phyloP scores from a whole-genome alignment of 2,888 invertebrate species.

The Drosophila atripex region DNA sequence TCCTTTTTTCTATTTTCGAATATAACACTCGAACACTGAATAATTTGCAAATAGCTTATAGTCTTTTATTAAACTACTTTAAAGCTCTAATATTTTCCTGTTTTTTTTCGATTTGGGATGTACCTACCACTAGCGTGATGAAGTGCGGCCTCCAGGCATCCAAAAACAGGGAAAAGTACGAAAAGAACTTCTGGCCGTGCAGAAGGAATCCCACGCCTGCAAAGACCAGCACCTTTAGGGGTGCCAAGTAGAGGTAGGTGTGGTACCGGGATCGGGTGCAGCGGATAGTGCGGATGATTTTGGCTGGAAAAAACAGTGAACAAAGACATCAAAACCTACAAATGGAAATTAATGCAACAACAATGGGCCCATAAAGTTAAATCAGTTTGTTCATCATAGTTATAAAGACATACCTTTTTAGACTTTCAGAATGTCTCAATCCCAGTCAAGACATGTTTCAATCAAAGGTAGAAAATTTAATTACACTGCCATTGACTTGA shows the following conservation, averaged over 20 bases:
- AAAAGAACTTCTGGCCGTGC: slow-evolving; percentile 72
- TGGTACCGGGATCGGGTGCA: slow-evolving; percentile 89
- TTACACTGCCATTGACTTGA: too few species aligned
- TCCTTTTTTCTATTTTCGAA: too few species aligned
- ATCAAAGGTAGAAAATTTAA: too few species aligned
- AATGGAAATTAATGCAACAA: neutral
- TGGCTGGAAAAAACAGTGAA: slow-evolving; percentile 52
- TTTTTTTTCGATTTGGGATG: neutral
- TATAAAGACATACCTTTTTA: neutral
- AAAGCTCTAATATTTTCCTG: neutral
- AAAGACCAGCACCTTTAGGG: slow-evolving; percentile 92
- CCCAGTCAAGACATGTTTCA: too few species aligned
- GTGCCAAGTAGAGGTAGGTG: slow-evolving; percentile 89
- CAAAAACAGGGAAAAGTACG: slow-evolving; percentile 84
- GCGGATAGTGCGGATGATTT: slow-evolving; percentile 82
- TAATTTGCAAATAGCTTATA: too few species aligned
- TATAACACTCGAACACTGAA: too few species aligned
- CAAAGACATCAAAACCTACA: neutral
- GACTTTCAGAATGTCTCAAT: neutral
- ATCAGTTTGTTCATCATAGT: too few species aligned
- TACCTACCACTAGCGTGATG: slow-evolving; percentile 85
- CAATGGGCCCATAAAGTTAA: too few species aligned
- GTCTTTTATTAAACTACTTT: too few species aligned
- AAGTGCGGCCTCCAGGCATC: slow-evolving; percentile 85
- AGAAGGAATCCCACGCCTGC: slow-evolving; percentile 87